These are phyloP conservation scores for Rhysida immarginata DNA, from an alignment of 1,140 invertebrate species.

Conservation along the genomic window DNA sequence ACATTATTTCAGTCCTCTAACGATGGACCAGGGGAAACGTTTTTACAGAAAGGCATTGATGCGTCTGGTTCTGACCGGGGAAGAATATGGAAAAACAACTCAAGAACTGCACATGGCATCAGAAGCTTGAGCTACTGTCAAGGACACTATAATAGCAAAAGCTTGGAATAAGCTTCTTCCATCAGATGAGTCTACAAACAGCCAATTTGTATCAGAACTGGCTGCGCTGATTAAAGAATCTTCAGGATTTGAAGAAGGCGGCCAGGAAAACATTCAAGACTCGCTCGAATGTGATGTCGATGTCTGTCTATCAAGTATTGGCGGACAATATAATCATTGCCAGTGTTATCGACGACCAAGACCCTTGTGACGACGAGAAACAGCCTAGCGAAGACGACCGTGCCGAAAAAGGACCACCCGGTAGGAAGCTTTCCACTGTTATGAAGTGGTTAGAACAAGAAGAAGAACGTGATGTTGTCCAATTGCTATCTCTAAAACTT, in stretches of 20 bases:
- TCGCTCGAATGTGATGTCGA: neutral
- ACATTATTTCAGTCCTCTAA: neutral
- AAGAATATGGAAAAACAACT: neutral
- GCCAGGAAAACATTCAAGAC: neutral
- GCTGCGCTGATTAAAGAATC: neutral
- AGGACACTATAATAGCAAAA: neutral
- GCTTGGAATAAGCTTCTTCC: neutral
- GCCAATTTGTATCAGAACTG: neutral
- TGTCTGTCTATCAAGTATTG: neutral
- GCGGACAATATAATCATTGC: neutral
- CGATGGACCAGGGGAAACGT: neutral
- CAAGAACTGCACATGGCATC: neutral
- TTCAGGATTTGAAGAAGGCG: neutral
- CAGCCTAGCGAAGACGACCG: neutral
- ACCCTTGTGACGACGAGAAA: neutral
- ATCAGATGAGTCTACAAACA: neutral
- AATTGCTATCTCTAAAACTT: conserved; percentile 13
- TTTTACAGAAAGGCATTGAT: neutral
- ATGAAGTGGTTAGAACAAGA: conserved; percentile 14
- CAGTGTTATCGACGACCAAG: neutral
- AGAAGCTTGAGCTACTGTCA: neutral
- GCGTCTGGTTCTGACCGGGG: neutral
- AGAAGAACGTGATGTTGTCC: conserved; percentile 13
- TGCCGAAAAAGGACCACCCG: neutral
- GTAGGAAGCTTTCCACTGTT: neutral